A percentile compares a stretch with the other conserved stretches of the same genome.
phyloP scores from a whole-genome alignment of 2,797 vertebrate species.

The Oryzias dopingdopingensis region DNA sequence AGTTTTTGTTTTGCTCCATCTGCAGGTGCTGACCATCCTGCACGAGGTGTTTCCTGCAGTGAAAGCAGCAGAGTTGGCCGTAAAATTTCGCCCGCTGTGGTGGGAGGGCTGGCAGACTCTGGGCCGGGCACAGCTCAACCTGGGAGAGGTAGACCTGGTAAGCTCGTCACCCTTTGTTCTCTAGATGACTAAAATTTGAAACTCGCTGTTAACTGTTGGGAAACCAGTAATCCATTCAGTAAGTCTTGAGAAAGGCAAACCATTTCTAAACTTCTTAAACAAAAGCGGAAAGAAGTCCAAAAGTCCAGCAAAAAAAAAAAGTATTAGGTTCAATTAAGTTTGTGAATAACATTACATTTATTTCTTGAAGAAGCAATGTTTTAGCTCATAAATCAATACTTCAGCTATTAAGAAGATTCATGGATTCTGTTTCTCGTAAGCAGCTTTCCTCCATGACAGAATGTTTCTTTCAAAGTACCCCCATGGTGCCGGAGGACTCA shows the following conservation, averaged over 20 bases:
- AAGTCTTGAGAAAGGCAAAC: too few species aligned
- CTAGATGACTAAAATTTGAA: too few species aligned
- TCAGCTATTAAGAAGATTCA: constrained; percentile 1
- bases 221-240: too few species aligned
- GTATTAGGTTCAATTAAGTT: too few species aligned
- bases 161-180: constrained; percentile 2
- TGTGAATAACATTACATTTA: too few species aligned
- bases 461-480: constrained; percentile 44
- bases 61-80: constrained; percentile 89
- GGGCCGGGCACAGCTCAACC: constrained; percentile 90
- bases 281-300: too few species aligned
- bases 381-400: not conserved
- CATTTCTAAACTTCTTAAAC: too few species aligned
- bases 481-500: constrained; percentile 47
- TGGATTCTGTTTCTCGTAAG: constrained; percentile 32
- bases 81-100: constrained; percentile 86
- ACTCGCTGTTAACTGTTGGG: too few species aligned
- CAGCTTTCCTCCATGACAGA: constrained; percentile 20
- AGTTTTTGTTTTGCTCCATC: not conserved
- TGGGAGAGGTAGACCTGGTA: constrained; percentile 94
- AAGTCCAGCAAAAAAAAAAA: too few species aligned
- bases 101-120: constrained; percentile 96
- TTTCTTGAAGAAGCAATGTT: not conserved
- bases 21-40: constrained; percentile 86
- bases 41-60: constrained; percentile 94